Evolutionary conservation across 2,888 invertebrate species (phyloP).

Genomic region (Agrotis segetum): DNA sequence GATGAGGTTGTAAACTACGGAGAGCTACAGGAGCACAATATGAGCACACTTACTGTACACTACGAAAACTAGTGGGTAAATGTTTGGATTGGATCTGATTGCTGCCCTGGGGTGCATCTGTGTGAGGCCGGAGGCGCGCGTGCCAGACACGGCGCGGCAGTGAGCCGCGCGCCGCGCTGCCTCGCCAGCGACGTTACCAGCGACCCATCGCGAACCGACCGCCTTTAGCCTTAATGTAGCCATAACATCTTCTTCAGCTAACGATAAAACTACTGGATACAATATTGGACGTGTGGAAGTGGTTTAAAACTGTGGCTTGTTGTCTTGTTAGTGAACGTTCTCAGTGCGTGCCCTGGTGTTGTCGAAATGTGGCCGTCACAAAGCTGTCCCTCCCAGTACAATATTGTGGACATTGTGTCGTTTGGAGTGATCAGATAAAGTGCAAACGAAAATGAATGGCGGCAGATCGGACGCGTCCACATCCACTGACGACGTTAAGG

Average conservation of each 20-base stretch:
- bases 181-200: not conserved
- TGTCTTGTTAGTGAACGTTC: not conserved
- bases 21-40: not conserved
- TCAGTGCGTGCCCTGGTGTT: not conserved
- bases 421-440: slow-evolving; percentile 29
- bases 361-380: slow-evolving; percentile 39
- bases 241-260: not conserved
- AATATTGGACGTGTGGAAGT: not conserved
- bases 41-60: not conserved
- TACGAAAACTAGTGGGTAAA: not conserved
- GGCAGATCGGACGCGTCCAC: slow-evolving; percentile 86
- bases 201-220: not conserved
- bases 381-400: not conserved
- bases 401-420: slow-evolving; percentile 7
- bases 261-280: not conserved
- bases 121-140: slow-evolving; percentile 47
- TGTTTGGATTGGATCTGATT: slow-evolving; percentile 18
- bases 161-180: not conserved
- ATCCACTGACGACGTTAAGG: slow-evolving; percentile 87
- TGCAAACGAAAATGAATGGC: slow-evolving; percentile 72
- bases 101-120: slow-evolving; percentile 43
- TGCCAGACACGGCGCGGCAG: slow-evolving; percentile 56
- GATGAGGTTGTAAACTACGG: not conserved
- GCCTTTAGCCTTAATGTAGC: not conserved
- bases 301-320: not conserved